A percentile compares a stretch with the other conserved stretches of the same genome.
phyloP scores from a whole-genome alignment of 2,797 vertebrate species.

The Coregonus sp. region DNA sequence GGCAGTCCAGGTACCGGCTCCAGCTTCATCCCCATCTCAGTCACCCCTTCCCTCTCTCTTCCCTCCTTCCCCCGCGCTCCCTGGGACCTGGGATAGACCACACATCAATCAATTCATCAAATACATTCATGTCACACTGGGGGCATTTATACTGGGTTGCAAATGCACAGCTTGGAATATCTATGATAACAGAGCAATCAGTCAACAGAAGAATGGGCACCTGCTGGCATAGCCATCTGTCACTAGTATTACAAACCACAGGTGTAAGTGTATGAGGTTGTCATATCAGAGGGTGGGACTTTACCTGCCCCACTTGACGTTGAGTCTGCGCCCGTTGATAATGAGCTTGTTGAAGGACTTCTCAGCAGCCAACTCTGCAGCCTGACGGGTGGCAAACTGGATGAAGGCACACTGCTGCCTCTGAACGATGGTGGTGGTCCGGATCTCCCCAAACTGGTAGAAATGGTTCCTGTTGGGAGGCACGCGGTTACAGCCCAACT shows the following conservation, averaged over 20 bases:
- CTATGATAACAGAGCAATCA: not conserved
- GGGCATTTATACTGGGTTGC: not conserved
- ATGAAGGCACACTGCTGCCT: conserved; percentile 98
- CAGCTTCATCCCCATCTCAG: conserved; percentile 90
- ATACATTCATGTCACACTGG: not conserved
- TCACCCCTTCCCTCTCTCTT: conserved; percentile 85
- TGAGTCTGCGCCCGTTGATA: conserved; percentile 92
- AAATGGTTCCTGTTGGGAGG: conserved; percentile 86
- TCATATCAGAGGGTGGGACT: conserved; percentile 15
- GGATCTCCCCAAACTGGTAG: conserved; percentile 98
- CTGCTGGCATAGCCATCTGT: not conserved
- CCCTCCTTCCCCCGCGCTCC: conserved; percentile 95
- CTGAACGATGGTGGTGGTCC: conserved; percentile 77
- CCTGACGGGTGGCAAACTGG: conserved; percentile 92
- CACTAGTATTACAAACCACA: not conserved
- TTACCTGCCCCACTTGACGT: conserved; percentile 98
- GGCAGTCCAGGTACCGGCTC: conserved; percentile 96
- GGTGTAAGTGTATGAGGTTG: not conserved
- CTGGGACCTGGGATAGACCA: conserved; percentile 81
- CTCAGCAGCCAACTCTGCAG: conserved; percentile 93
- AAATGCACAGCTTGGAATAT: not conserved
- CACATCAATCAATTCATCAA: not conserved
- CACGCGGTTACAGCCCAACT: not conserved
- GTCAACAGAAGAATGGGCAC: not conserved
- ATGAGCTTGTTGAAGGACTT: conserved; percentile 99